phyloP scores from a whole-genome alignment of 2,888 invertebrate species.

The Macaria notata region DNA sequence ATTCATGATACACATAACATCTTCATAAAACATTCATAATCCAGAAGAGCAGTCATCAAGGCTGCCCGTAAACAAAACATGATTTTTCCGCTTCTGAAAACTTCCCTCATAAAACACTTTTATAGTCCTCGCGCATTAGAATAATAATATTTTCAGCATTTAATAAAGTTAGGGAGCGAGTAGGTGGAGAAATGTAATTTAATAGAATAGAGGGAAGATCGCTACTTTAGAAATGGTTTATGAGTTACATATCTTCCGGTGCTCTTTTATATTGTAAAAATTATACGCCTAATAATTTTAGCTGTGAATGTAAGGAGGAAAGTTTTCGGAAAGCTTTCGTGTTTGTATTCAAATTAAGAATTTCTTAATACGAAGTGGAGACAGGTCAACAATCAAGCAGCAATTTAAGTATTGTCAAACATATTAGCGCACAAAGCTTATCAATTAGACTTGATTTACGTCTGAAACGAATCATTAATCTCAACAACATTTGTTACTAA shows the following conservation, averaged over 20 bases:
- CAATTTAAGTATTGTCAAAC: too few species aligned
- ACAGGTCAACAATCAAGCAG: too few species aligned
- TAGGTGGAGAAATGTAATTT: constrained; percentile 10
- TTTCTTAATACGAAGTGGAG: not conserved
- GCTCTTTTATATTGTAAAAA: constrained; percentile 22
- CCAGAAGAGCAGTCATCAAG: too few species aligned
- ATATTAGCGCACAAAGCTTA: too few species aligned
- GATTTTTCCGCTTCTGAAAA: too few species aligned
- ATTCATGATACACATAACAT: too few species aligned
- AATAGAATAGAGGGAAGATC: constrained; percentile 13
- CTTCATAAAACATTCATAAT: too few species aligned
- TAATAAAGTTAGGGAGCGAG: constrained; percentile 13
- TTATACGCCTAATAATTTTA: constrained; percentile 15
- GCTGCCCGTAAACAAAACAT: too few species aligned
- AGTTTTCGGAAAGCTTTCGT: not conserved
- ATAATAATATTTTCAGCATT: constrained; percentile 11
- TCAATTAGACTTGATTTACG: too few species aligned
- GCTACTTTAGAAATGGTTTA: constrained; percentile 21
- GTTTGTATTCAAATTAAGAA: not conserved
- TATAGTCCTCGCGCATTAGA: constrained; percentile 3
- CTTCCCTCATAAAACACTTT: not conserved
- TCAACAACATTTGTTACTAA: too few species aligned
- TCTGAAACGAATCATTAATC: too few species aligned
- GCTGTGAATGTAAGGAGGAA: constrained; percentile 2
- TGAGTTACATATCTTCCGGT: constrained; percentile 16